phyloP scores from a whole-genome alignment of 2,113 vertebrate genomes.

The Ailurus styani region DNA sequence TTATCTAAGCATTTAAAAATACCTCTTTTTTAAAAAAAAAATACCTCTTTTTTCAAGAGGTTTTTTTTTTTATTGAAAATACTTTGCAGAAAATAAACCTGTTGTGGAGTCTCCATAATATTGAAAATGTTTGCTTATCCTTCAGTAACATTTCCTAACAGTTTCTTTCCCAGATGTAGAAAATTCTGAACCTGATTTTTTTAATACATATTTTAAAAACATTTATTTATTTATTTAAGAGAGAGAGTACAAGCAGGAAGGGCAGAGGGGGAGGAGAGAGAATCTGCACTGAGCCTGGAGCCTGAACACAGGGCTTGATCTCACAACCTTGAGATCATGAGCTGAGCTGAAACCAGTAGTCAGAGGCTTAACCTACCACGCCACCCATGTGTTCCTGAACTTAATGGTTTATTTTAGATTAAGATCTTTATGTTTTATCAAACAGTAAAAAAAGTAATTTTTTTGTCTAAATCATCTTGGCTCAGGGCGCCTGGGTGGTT shows the following conservation, averaged over 20 bases:
- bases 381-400: background rate
- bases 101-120: background rate
- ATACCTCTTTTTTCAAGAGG: background rate
- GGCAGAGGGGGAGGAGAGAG: background rate
- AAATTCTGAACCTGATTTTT: background rate
- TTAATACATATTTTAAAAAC: background rate
- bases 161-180: background rate
- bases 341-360: background rate
- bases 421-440: background rate
- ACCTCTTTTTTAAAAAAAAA: background rate
- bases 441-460: slow-evolving; percentile 1
- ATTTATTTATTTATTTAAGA: background rate
- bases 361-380: background rate
- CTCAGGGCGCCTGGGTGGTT: background rate
- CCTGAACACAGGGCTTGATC: background rate
- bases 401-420: background rate
- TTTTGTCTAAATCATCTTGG: slow-evolving; percentile 33
- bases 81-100: background rate
- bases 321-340: background rate
- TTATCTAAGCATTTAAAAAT: background rate
- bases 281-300: background rate
- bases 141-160: slow-evolving; percentile 23
- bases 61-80: background rate
- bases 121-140: background rate
- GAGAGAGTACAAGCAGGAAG: background rate